A percentile compares a stretch with the other conserved stretches of the same genome.
Conservation (phyloP, 2,797 vertebrate genomes). For the Spheniscus humboldti region DNA sequence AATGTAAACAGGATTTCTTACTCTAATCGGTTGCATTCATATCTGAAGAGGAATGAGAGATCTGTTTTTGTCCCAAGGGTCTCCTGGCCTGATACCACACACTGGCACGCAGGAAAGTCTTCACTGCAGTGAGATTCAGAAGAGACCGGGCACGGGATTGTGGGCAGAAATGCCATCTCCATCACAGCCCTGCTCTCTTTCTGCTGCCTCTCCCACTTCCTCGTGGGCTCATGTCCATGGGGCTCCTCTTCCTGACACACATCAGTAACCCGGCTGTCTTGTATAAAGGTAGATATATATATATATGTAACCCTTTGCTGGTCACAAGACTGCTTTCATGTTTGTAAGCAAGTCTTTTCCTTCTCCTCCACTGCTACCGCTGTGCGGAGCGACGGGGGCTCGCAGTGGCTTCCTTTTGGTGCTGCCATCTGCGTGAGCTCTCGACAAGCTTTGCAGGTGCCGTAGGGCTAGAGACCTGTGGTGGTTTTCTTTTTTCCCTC, state of each 20-base stretch:
- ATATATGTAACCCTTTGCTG: neutral
- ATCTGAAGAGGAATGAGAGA: neutral
- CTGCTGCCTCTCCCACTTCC: neutral
- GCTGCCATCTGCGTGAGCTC: neutral
- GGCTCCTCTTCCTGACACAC: neutral
- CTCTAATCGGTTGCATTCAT: neutral
- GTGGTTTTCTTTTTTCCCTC: neutral
- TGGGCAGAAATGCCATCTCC: neutral
- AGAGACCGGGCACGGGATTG: neutral
- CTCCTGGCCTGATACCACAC: neutral
- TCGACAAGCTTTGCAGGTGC: neutral
- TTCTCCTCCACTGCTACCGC: neutral
- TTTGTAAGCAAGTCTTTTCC: neutral
- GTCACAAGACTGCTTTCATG: neutral
- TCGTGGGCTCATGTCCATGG: neutral
- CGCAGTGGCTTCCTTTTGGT: neutral
- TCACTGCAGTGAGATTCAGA: neutral
- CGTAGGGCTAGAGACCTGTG: neutral
- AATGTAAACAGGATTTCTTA: neutral
- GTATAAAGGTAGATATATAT: neutral
- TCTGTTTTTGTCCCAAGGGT: neutral
- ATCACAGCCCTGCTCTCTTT: neutral
- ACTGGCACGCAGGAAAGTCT: accelerated
- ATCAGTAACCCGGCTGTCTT: neutral
- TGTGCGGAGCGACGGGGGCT: accelerated